These are phyloP conservation scores for Corythaixoides concolor DNA, from an alignment of 2,113 vertebrate species.

Conservation along the genomic window DNA sequence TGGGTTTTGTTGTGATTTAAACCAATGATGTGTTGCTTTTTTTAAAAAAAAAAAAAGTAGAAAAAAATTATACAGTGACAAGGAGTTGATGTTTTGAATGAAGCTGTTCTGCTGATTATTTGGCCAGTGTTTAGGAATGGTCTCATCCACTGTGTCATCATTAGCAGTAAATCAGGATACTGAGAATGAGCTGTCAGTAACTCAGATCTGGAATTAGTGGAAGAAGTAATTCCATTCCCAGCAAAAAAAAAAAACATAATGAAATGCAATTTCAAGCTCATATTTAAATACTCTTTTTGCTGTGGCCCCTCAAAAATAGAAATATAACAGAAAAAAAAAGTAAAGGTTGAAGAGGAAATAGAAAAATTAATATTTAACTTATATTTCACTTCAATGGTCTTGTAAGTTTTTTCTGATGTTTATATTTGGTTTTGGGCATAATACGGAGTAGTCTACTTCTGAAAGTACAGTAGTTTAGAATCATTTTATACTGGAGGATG, in stretches of 20 bases:
- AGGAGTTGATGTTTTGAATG: not conserved
- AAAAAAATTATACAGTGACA: not conserved
- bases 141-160: not conserved
- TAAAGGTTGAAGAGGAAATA: not conserved
- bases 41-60: not conserved
- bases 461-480: not conserved
- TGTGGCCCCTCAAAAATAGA: not conserved
- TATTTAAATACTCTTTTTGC: not conserved
- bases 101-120: not conserved
- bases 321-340: not conserved
- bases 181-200: not conserved
- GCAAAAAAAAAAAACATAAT: not conserved
- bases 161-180: not conserved
- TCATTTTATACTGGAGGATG: not conserved
- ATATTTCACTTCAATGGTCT: not conserved
- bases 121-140: not conserved
- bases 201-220: not conserved
- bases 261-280: not conserved
- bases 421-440: not conserved
- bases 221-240: not conserved
- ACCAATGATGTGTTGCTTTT: not conserved
- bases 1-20: not conserved
- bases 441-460: not conserved
- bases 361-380: not conserved
- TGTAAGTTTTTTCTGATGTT: not conserved